Conservation (phyloP, 2,888 invertebrate species). For the Napeogenes sylphis region DNA sequence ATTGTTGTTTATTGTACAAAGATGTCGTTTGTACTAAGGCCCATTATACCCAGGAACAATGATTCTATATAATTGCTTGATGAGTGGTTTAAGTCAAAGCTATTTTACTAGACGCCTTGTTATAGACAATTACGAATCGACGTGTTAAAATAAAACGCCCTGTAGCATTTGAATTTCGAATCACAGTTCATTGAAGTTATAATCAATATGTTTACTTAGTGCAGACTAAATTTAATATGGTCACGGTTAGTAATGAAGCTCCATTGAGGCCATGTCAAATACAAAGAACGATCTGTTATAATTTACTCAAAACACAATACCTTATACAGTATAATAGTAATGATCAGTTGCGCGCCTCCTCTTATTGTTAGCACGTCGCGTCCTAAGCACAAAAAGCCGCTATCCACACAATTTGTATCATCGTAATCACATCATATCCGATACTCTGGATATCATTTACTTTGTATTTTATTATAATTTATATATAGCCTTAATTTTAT, state of each 20-base stretch:
- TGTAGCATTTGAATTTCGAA: slow-evolving; percentile 9
- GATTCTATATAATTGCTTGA: slow-evolving; percentile 67
- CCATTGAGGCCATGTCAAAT: slow-evolving; percentile 64
- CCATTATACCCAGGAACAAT: slow-evolving; percentile 58
- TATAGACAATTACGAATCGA: slow-evolving; percentile 47
- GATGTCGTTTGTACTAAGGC: slow-evolving; percentile 45
- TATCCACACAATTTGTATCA: slow-evolving; percentile 68
- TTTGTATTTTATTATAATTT: too few relatives aligned
- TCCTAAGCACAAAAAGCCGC: slow-evolving; percentile 67
- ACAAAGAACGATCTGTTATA: slow-evolving; percentile 72
- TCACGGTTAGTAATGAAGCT: slow-evolving; percentile 72
- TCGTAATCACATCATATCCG: slow-evolving; percentile 48
- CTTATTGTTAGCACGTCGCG: slow-evolving; percentile 75
- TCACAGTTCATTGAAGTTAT: slow-evolving; percentile 3
- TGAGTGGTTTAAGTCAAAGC: slow-evolving; percentile 50
- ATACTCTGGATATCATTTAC: not conserved
- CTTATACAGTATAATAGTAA: slow-evolving; percentile 74
- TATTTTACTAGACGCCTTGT: slow-evolving; percentile 48
- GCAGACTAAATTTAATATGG: slow-evolving; percentile 53
- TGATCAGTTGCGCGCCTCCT: slow-evolving; percentile 70
- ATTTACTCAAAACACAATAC: slow-evolving; percentile 78
- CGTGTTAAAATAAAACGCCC: slow-evolving; percentile 46
- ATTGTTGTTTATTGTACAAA: slow-evolving; percentile 42
- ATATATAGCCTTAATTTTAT: too few relatives aligned
- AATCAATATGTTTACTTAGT: slow-evolving; percentile 18